Percentiles rank a stretch among this genome's conserved stretches.
These are phyloP conservation scores for Parasteatoda lunata DNA, from an alignment of 2,888 invertebrate genomes.

Conservation along the genomic window DNA sequence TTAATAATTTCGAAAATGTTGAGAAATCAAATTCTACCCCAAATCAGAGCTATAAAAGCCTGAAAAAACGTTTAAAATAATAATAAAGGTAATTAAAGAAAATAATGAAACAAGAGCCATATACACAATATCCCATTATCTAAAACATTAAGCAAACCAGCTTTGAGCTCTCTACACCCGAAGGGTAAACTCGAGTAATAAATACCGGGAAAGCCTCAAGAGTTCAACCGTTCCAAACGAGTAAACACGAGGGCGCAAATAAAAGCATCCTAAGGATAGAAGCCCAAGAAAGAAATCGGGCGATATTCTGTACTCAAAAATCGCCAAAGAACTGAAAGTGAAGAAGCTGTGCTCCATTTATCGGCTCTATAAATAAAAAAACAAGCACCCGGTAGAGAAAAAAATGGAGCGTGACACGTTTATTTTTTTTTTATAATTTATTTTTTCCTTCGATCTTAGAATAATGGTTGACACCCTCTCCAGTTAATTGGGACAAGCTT, in stretches of 20 bases:
- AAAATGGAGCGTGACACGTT: conserved; percentile 37
- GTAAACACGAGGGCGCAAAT: neutral
- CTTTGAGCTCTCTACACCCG: too few relatives aligned
- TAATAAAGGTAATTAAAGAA: too few relatives aligned
- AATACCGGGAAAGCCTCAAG: neutral
- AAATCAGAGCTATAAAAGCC: too few relatives aligned
- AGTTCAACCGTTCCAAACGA: conserved; percentile 57
- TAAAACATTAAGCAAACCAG: too few relatives aligned
- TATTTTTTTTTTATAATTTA: neutral
- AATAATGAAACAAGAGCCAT: too few relatives aligned
- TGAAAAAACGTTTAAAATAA: too few relatives aligned
- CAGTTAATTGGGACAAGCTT: conserved; percentile 12
- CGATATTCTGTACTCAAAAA: neutral
- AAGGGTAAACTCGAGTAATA: neutral
- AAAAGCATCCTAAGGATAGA: neutral
- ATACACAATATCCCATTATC: too few relatives aligned
- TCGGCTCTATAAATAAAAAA: conserved; percentile 33
- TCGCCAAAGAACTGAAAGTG: conserved; percentile 35
- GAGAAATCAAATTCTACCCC: too few relatives aligned
- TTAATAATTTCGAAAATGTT: too few relatives aligned
- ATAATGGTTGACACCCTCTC: neutral
- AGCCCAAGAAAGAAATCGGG: neutral
- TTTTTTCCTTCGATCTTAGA: neutral
- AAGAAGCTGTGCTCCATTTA: conserved; percentile 34
- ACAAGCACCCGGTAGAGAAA: neutral